These are phyloP conservation scores for Platysternon megacephalum DNA, from an alignment of 2,113 vertebrate genomes.

Conservation along the genomic window DNA sequence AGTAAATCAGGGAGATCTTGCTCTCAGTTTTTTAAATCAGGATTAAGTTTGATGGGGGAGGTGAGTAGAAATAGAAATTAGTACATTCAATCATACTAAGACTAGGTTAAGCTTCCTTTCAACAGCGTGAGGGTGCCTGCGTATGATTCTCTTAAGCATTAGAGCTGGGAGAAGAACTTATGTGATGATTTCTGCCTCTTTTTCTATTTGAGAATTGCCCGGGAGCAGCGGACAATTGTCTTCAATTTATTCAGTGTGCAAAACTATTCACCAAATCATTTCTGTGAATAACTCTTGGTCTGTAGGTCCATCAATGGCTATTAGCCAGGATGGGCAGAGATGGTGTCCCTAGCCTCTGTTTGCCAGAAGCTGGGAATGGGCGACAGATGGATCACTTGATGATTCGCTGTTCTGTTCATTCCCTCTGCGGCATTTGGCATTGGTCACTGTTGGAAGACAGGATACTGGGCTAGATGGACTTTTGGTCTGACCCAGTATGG, in stretches of 20 bases:
- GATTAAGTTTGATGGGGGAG: background rate
- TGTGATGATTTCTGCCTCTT: background rate
- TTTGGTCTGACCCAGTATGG: no score
- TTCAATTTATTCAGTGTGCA: background rate
- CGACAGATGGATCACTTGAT: no score
- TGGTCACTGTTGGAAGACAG: no score
- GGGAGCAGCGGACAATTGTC: background rate
- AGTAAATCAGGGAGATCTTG: background rate
- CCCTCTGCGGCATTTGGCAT: no score
- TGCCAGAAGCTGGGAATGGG: no score
- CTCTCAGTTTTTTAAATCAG: background rate
- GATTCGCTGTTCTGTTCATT: no score
- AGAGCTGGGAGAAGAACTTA: background rate
- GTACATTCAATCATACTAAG: background rate
- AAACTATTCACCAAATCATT: background rate
- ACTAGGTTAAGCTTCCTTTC: background rate
- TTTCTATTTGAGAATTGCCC: background rate
- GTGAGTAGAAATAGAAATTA: background rate
- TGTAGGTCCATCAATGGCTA: background rate
- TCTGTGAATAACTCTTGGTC: background rate
- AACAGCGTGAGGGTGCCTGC: rapidly evolving
- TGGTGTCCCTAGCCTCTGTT: no score
- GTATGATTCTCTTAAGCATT: background rate
- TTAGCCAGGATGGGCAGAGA: no score
- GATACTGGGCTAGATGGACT: no score